These are phyloP conservation scores for Dinomys branickii DNA, from an alignment of 2,113 vertebrate species.

Conservation along the genomic window DNA sequence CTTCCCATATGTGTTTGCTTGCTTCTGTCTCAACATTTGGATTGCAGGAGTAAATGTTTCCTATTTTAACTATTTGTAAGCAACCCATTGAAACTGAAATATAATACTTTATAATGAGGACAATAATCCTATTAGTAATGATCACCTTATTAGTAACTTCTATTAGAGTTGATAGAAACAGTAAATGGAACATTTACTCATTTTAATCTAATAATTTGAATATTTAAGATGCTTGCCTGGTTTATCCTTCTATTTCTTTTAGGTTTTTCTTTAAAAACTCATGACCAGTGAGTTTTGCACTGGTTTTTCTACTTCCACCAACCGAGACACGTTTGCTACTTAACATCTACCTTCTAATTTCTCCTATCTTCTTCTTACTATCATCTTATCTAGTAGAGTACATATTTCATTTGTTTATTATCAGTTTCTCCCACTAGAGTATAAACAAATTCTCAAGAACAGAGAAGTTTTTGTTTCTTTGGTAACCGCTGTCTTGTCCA, in stretches of 20 bases:
- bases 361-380: not conserved
- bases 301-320: not conserved
- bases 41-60: constrained; percentile 1
- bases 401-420: not conserved
- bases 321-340: not conserved
- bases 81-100: not conserved
- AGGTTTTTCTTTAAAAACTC: not conserved
- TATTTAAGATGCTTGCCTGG: not conserved
- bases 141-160: constrained; percentile 47
- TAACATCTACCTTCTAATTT: not conserved
- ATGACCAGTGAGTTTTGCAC: not conserved
- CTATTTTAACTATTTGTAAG: constrained; percentile 3
- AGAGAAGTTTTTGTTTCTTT: constrained; percentile 13
- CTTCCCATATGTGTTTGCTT: not conserved
- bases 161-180: constrained; percentile 30
- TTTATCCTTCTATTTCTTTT: not conserved
- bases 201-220: constrained; percentile 29
- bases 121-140: constrained; percentile 34
- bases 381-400: not conserved
- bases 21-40: not conserved
- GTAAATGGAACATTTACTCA: constrained; percentile 21
- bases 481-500: not conserved
- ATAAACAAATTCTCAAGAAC: not conserved
- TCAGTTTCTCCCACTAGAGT: not conserved
- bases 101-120: not conserved